A percentile compares a stretch with the other conserved stretches of the same genome.
These are phyloP conservation scores for Eonycteris spelaea DNA, from an alignment of 2,113 vertebrate genomes.

Conservation along the genomic window DNA sequence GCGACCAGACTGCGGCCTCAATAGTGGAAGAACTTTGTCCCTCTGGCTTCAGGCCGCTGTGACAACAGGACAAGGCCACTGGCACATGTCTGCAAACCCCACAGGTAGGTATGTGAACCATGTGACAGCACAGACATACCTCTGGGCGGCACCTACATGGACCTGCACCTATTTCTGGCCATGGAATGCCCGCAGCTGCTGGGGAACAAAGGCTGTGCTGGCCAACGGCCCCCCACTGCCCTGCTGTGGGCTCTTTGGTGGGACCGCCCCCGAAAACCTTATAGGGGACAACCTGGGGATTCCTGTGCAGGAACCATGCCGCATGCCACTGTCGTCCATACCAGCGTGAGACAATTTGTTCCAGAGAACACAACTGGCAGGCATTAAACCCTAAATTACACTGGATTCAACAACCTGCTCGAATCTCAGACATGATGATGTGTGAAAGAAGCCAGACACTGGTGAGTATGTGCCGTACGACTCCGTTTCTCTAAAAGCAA, in stretches of 20 bases:
- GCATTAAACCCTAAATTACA: background rate
- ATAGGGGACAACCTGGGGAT: background rate
- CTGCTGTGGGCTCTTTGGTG: background rate
- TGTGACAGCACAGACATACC: background rate
- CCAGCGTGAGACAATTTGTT: background rate
- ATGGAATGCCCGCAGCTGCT: background rate
- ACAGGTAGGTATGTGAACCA: background rate
- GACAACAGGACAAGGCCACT: too few relatives aligned
- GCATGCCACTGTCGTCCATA: background rate
- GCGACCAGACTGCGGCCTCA: background rate
- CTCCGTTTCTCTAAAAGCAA: background rate
- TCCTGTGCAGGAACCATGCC: background rate
- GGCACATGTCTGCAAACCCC: rapidly evolving
- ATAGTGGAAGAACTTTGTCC: background rate
- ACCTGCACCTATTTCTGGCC: background rate
- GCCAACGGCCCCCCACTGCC: background rate
- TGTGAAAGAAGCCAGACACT: background rate
- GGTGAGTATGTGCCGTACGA: background rate
- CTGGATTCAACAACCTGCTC: background rate
- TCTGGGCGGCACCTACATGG: too few relatives aligned
- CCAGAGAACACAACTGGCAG: background rate
- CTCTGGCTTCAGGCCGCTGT: background rate
- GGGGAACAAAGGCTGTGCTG: background rate
- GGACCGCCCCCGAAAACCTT: background rate
- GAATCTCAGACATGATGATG: background rate